phyloP scores from a whole-genome alignment of 1,140 invertebrate genomes.

The Phthorimaea operculella region DNA sequence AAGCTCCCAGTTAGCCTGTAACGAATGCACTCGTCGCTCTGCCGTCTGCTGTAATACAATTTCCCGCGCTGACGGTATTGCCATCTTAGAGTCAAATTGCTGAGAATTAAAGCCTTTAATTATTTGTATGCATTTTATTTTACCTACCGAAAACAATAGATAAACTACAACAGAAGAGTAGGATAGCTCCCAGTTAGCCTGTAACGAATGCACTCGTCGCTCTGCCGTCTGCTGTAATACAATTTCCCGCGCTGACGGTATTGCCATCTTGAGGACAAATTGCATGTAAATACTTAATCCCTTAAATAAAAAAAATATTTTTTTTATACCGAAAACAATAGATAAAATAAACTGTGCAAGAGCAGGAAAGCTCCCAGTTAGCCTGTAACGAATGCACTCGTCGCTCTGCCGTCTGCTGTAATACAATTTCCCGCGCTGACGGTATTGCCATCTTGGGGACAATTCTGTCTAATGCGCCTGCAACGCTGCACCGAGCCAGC shows the following conservation, averaged over 20 bases:
- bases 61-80: conserved; percentile 34
- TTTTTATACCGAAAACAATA: too few relatives aligned
- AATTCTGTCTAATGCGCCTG: conserved; percentile 49
- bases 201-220: conserved; percentile 54
- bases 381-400: conserved; percentile 53
- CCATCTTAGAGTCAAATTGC: conserved; percentile 58
- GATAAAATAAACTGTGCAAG: background rate
- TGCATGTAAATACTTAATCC: too few relatives aligned
- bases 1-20: too few relatives aligned
- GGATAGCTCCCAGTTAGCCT: conserved; percentile 33
- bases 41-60: conserved; percentile 58
- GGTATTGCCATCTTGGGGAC: conserved; percentile 52
- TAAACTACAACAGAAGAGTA: conserved; percentile 16
- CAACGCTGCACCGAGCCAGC: conserved; percentile 9
- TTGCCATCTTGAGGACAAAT: too few relatives aligned
- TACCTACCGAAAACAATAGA: too few relatives aligned
- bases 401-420: conserved; percentile 39
- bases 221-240: conserved; percentile 14
- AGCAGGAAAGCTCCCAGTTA: conserved; percentile 39
- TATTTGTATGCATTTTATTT: too few relatives aligned
- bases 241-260: too few relatives aligned
- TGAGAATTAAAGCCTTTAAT: too few relatives aligned
- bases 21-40: too few relatives aligned
- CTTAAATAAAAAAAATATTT: too few relatives aligned
- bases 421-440: conserved; percentile 46